Evolutionary conservation across 2,113 vertebrate species (phyloP), one percentile per base, ranked within the genome.

Genomic region (Trichomycterus rosablanca): DNA sequence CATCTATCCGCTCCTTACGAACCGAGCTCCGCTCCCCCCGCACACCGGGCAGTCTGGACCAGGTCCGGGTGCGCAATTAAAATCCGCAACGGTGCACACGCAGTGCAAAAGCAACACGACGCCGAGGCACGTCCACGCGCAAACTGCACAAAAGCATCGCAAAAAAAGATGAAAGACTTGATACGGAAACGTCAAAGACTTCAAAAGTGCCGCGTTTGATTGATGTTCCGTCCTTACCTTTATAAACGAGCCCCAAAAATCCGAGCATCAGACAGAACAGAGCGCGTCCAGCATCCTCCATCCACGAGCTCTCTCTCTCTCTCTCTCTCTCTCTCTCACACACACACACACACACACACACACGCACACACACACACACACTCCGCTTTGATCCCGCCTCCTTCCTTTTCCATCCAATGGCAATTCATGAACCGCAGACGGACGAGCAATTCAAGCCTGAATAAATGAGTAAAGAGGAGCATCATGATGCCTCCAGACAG

Each of bases 331-430:
- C 43, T 61, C 68, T 66, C 35, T 23, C 37, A 5, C 37, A n/a
- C 37, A 35, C 34, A 35, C 34, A 35, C 34, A 35, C 34, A 35
- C 34, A 35, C 34, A 35, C 34, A 35, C 34, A 35, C 34, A 35
- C 34, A 35, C 34, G 12, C 34, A 35, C 34, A 40, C 43, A 15
- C 19, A 35, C 3, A 35, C 34, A 35, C 19, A 5, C 43, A 9
- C 56, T 52, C 67, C 30, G 51, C 52, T 65, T 20, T 43, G 28
- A 52, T 26, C 57, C 67, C 67, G 26, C 63, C 50, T 24, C 67
- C 43, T 45, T 32, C 42, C 7, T 65, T 11, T 65, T 40, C 66
- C 16, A 46, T 19, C 57, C n/a, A n/a, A n/a, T n/a, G n/a, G n/a
- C n/a, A n/a, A n/a, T n/a, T n/a, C n/a, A n/a, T n/a, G n/a, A n/a